Conservation (phyloP, 2,888 invertebrate genomes). For the Suillia variegata region DNA sequence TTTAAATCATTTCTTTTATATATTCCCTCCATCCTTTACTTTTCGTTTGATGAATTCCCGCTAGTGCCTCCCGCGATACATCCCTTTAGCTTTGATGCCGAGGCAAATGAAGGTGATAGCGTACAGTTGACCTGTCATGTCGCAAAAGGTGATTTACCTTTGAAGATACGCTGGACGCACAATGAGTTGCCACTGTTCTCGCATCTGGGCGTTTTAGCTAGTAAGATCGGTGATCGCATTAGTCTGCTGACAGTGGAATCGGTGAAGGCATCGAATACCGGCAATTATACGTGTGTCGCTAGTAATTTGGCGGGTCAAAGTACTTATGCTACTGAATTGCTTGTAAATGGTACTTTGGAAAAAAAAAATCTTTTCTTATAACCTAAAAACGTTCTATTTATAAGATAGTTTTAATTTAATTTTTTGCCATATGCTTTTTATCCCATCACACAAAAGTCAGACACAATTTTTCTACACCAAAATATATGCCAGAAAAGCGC, state of each 20-base stretch:
- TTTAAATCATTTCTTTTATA: neutral
- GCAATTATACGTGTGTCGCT: constrained; percentile 72
- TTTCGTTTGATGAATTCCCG: neutral
- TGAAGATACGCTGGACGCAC: constrained; percentile 70
- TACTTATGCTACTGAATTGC: constrained; percentile 67
- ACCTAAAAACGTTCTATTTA: no score
- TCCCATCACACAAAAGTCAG: no score
- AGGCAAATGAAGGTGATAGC: constrained; percentile 72
- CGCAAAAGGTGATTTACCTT: constrained; percentile 69
- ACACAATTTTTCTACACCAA: no score
- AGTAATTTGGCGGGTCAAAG: constrained; percentile 68
- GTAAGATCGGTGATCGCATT: constrained; percentile 69
- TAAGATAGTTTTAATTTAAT: no score
- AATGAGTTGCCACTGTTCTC: constrained; percentile 56
- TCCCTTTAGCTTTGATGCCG: constrained; percentile 59
- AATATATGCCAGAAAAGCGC: neutral
- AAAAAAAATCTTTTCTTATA: no score
- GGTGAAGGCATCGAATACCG: constrained; percentile 72
- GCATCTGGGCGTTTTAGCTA: constrained; percentile 68
- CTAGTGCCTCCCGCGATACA: constrained; percentile 72
- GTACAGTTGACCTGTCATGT: constrained; percentile 67
- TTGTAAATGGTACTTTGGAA: constrained; percentile 67
- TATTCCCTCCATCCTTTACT: no score
- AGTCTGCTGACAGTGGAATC: constrained; percentile 73
- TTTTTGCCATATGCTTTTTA: constrained; percentile 6